Percentiles rank a stretch among this genome's conserved stretches.
Conservation (phyloP, 2,797 vertebrate genomes). For the Bradypus variegatus region DNA sequence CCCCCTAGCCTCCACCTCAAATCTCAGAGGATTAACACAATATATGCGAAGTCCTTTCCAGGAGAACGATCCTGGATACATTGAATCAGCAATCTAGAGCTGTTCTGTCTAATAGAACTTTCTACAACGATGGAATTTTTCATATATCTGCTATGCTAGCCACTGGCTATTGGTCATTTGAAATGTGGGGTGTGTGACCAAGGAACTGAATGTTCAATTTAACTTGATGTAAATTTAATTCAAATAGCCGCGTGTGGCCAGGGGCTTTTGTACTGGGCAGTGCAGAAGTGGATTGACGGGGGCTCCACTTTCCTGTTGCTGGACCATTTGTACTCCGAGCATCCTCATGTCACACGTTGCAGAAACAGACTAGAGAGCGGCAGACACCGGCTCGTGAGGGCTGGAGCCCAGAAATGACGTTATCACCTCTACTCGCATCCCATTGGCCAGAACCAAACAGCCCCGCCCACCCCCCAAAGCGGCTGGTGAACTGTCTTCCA, state of each 20-base stretch:
- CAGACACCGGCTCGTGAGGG: fast-evolving
- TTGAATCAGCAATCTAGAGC: background rate
- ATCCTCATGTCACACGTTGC: fast-evolving
- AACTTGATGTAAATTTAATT: background rate
- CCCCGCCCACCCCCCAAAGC: background rate
- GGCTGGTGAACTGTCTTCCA: background rate
- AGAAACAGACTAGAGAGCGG: background rate
- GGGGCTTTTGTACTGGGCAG: background rate
- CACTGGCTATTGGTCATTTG: background rate
- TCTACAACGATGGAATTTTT: background rate
- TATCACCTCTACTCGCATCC: background rate
- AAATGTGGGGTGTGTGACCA: background rate
- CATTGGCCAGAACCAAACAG: background rate
- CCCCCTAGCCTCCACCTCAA: background rate
- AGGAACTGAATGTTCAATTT: background rate
- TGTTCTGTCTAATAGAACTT: too few relatives aligned
- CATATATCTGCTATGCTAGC: background rate
- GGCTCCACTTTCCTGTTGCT: background rate
- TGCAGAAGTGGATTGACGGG: background rate
- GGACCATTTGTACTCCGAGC: background rate
- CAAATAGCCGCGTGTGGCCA: too few relatives aligned
- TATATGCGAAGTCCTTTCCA: background rate
- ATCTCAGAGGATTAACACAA: background rate
- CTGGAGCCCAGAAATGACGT: background rate
- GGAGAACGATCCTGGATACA: background rate